These are phyloP conservation scores for Laticauda laticaudata DNA, from an alignment of 2,113 vertebrate genomes.

Conservation along the genomic window DNA sequence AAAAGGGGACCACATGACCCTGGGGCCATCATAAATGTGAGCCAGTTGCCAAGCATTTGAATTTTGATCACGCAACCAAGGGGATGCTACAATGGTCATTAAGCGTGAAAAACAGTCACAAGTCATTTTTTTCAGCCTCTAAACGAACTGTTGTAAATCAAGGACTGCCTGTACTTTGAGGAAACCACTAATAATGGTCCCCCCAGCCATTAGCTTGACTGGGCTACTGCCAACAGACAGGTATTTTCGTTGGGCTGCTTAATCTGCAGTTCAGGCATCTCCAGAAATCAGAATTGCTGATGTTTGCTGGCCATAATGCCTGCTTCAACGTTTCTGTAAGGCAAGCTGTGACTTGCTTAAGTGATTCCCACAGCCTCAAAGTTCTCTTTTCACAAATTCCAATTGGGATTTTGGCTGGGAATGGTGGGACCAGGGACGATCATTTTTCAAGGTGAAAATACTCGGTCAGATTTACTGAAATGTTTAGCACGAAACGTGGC, in stretches of 20 bases:
- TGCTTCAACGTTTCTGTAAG: not conserved
- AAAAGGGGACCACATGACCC: not conserved
- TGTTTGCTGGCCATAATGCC: not conserved
- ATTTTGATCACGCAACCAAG: not conserved
- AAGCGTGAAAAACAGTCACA: not conserved
- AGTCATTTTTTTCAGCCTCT: not conserved
- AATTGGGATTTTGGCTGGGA: not conserved
- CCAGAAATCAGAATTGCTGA: not conserved
- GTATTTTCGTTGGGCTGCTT: not conserved
- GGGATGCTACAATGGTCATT: not conserved
- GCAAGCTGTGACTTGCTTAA: not conserved
- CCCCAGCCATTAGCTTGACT: not conserved
- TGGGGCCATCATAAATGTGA: not conserved
- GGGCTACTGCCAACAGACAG: not conserved
- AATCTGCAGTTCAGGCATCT: not conserved
- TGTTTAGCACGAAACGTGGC: fast-evolving
- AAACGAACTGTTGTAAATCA: not conserved
- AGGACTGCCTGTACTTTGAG: not conserved
- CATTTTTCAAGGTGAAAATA: not conserved
- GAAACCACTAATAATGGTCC: too few species aligned
- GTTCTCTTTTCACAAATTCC: not conserved
- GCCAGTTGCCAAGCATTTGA: not conserved
- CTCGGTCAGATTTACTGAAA: not conserved
- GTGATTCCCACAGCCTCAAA: not conserved
- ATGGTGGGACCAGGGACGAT: not conserved